These are phyloP conservation scores for Antheraea mylitta DNA, from an alignment of 1,140 invertebrate genomes.

Conservation along the genomic window DNA sequence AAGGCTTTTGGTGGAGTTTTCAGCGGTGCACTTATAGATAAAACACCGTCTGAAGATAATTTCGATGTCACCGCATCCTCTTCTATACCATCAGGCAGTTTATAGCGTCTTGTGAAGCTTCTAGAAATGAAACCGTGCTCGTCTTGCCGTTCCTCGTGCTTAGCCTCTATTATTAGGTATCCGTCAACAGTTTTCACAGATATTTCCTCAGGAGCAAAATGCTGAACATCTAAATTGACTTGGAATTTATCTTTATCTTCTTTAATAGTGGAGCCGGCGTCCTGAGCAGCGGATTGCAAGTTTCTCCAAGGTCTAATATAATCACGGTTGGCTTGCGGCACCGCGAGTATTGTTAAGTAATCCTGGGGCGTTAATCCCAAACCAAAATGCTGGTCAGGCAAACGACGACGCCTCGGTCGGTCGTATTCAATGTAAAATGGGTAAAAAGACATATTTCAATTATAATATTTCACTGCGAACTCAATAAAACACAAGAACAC, in stretches of 20 bases:
- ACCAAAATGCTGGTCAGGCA: slow-evolving; percentile 87
- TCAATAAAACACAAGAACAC: background rate
- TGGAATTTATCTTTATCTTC: slow-evolving; percentile 77
- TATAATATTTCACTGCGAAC: too few species aligned
- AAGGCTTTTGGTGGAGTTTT: slow-evolving; percentile 58
- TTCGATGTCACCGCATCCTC: slow-evolving; percentile 81
- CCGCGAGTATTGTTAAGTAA: slow-evolving; percentile 77
- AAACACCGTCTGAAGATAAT: slow-evolving; percentile 85
- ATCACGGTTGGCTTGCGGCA: slow-evolving; percentile 42
- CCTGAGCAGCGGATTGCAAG: slow-evolving; percentile 78
- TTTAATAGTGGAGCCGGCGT: slow-evolving; percentile 84
- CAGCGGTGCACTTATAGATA: slow-evolving; percentile 82
- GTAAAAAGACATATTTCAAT: slow-evolving; percentile 28
- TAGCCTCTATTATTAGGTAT: slow-evolving; percentile 82
- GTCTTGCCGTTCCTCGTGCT: slow-evolving; percentile 86
- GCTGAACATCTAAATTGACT: slow-evolving; percentile 87
- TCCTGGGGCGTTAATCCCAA: slow-evolving; percentile 84
- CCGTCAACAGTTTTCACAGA: slow-evolving; percentile 87
- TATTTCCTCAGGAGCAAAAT: slow-evolving; percentile 90
- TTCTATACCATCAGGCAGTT: slow-evolving; percentile 83
- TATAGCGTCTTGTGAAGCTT: slow-evolving; percentile 84
- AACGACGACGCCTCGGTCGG: slow-evolving; percentile 78
- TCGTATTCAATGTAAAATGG: slow-evolving; percentile 58
- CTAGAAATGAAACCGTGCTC: slow-evolving; percentile 85
- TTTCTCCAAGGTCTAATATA: slow-evolving; percentile 84